Percentiles rank a stretch among this genome's conserved stretches.
phyloP scores from a whole-genome alignment of 2,797 vertebrate genomes.

The Falco biarmicus region DNA sequence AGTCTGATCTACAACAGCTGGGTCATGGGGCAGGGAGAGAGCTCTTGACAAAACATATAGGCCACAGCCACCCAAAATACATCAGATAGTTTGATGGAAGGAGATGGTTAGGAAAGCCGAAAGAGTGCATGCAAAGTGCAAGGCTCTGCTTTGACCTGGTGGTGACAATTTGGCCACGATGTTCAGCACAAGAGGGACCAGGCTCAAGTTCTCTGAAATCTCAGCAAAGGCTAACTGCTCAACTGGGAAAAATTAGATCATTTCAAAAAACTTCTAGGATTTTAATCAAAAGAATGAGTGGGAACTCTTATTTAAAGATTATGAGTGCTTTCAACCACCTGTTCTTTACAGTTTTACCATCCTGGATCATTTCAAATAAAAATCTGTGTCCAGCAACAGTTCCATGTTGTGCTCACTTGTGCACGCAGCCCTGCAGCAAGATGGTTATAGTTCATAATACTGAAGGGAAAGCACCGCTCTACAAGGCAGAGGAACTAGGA shows the following conservation, averaged over 20 bases:
- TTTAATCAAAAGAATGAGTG: background rate
- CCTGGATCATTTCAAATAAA: background rate
- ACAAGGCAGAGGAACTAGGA: background rate
- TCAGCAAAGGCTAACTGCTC: background rate
- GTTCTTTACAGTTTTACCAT: background rate
- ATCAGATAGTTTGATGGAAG: background rate
- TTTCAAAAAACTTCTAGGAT: background rate
- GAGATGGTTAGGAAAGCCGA: background rate
- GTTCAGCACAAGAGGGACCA: background rate
- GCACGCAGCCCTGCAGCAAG: background rate
- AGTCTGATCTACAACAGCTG: background rate
- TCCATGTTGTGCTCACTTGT: background rate
- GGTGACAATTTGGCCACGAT: background rate
- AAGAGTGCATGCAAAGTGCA: background rate
- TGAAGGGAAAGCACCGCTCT: background rate
- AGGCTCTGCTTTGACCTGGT: background rate
- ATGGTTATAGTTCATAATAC: background rate
- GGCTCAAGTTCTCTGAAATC: background rate
- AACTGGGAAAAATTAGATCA: background rate
- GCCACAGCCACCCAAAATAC: background rate
- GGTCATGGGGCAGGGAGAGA: background rate
- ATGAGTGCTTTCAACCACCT: background rate
- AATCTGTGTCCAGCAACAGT: background rate
- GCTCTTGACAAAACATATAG: background rate
- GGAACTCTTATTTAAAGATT: background rate